phyloP scores from a whole-genome alignment of 35 echinoderm and acorn worm genomes.

The Patiria miniata region DNA sequence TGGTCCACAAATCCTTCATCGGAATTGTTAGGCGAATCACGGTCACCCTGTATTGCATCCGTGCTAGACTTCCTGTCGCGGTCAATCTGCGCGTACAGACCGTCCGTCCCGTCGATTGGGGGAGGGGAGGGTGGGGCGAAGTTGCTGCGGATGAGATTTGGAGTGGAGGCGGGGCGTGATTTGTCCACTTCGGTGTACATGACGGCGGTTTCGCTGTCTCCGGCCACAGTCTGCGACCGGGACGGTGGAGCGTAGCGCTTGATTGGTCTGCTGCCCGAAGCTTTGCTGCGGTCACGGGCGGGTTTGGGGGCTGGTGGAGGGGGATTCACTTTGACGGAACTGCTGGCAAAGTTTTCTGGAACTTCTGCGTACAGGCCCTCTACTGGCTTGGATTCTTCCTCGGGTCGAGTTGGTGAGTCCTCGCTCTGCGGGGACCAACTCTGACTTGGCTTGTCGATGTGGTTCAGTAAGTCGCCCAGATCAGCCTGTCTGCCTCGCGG shows the following conservation, averaged over 20 bases:
- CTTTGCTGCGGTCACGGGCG: neutral
- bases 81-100: conserved; percentile 22
- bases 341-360: neutral
- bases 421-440: neutral
- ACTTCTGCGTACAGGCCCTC: neutral
- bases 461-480: neutral
- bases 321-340: neutral
- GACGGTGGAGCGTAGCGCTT: neutral
- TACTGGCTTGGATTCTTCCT: neutral
- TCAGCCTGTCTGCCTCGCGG: no score
- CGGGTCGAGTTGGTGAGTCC: neutral
- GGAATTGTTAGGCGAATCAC: neutral
- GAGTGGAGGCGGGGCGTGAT: neutral
- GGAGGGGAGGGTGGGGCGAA: neutral
- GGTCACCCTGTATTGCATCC: neutral
- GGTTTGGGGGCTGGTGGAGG: neutral
- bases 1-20: neutral
- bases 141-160: neutral
- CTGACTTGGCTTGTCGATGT: neutral
- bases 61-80: neutral
- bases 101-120: neutral
- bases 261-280: no score
- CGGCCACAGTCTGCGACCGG: neutral
- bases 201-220: neutral
- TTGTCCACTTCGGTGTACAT: neutral